phyloP scores from a whole-genome alignment of 35 echinoderm and acorn worm species.

The Apostichopus parvimensis region DNA sequence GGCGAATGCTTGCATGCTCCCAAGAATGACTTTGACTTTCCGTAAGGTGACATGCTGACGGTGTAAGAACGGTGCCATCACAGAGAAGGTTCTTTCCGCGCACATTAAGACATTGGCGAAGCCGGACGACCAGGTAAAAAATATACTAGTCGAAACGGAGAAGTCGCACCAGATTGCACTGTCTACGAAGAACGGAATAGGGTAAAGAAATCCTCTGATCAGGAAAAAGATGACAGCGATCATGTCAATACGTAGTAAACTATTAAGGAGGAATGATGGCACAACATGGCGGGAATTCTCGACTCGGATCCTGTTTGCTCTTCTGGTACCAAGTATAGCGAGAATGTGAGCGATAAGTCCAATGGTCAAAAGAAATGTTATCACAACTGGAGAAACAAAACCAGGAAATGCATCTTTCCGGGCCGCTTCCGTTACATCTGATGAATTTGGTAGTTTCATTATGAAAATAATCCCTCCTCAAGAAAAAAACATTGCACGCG shows the following conservation, averaged over 20 bases:
- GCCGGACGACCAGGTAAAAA: slow-evolving; percentile 33
- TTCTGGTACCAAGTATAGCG: slow-evolving; percentile 25
- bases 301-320: neutral
- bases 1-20: neutral
- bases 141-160: neutral
- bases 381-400: neutral
- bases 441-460: too few relatives aligned
- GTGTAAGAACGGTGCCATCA: slow-evolving; percentile 34
- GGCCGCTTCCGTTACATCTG: too few relatives aligned
- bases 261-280: slow-evolving; percentile 21
- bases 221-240: slow-evolving; percentile 10
- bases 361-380: slow-evolving; percentile 8
- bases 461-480: too few relatives aligned
- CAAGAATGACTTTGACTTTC: slow-evolving; percentile 8
- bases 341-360: slow-evolving; percentile 17
- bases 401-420: neutral
- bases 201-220: neutral
- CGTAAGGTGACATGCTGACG: neutral
- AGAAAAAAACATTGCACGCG: too few relatives aligned
- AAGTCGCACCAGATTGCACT: neutral
- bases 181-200: neutral
- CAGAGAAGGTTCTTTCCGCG: neutral
- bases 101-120: slow-evolving; percentile 33
- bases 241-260: slow-evolving; percentile 15
- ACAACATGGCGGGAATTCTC: neutral